Evolutionary conservation across 53 echinoderm and acorn worm species (phyloP).

Genomic region (Stichopus horrens): DNA sequence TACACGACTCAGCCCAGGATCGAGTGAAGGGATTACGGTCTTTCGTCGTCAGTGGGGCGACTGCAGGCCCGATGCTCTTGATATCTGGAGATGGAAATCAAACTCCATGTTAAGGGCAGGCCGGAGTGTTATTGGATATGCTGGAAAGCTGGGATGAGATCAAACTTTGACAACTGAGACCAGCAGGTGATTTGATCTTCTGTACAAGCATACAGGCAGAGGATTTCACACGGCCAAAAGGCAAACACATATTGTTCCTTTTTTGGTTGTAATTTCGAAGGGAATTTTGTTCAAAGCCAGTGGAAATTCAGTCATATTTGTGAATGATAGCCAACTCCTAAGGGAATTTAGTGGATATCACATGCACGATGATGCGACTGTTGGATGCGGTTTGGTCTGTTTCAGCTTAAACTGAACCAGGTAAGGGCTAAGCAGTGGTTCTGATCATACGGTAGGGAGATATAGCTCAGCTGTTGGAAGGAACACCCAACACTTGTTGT

Average conservation of each 20-base stretch:
- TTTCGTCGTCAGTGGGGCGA: neutral
- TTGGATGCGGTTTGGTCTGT: too few species aligned
- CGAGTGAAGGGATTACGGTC: neutral
- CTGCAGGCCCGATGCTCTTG: neutral
- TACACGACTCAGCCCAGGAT: neutral
- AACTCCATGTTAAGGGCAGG: constrained; percentile 21
- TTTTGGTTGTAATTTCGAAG: neutral
- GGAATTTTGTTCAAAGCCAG: neutral
- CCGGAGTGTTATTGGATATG: constrained; percentile 9
- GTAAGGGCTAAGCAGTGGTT: too few species aligned
- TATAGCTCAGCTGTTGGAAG: too few species aligned
- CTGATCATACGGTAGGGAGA: too few species aligned
- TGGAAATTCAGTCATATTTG: neutral
- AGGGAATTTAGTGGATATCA: too few species aligned
- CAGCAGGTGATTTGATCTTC: neutral
- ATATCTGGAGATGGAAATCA: neutral
- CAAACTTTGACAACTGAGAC: neutral
- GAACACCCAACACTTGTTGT: too few species aligned
- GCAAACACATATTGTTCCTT: neutral
- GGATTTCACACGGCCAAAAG: neutral
- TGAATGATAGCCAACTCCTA: too few species aligned
- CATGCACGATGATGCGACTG: too few species aligned
- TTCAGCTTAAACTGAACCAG: too few species aligned
- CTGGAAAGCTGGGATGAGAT: neutral
- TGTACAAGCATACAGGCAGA: neutral